phyloP scores from a whole-genome alignment of 64 coral and sea anemone genomes.

The Anthopleura sola region DNA sequence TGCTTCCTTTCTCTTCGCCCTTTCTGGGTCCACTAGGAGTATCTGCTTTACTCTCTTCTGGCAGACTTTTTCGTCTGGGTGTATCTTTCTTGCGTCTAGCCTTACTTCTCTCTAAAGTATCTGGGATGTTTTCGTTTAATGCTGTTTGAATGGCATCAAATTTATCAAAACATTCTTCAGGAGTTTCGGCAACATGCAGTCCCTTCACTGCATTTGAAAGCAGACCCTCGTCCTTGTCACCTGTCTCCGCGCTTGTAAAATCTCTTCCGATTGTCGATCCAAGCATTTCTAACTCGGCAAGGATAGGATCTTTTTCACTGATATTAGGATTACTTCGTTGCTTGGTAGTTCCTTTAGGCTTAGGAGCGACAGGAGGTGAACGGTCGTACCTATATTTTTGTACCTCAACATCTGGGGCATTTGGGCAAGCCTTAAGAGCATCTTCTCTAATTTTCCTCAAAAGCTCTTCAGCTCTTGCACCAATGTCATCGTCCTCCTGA shows the following conservation, averaged over 20 bases:
- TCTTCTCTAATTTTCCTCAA: background rate
- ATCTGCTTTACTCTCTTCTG: background rate
- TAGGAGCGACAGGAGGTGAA: constrained; percentile 23
- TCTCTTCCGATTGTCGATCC: background rate
- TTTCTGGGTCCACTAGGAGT: background rate
- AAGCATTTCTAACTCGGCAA: constrained; percentile 17
- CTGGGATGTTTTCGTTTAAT: background rate
- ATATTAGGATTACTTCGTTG: background rate
- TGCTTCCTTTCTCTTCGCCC: background rate
- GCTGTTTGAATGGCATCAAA: background rate
- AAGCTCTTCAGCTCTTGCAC: constrained; percentile 5
- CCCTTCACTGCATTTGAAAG: constrained; percentile 4
- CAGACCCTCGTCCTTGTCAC: background rate
- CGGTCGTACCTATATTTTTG: background rate
- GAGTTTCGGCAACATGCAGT: background rate
- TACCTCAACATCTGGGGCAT: background rate
- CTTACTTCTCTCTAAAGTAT: background rate
- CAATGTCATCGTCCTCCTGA: background rate
- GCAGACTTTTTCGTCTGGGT: background rate
- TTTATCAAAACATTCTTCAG: background rate
- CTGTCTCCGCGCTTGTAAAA: background rate
- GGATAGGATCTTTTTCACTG: background rate
- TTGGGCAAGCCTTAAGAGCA: background rate
- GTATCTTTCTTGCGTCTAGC: background rate
- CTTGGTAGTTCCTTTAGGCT: constrained; percentile 29